Percentiles rank a stretch among this genome's conserved stretches.
Evolutionary conservation across 2,113 vertebrate genomes (phyloP).

Genomic region (Thermophis baileyi): DNA sequence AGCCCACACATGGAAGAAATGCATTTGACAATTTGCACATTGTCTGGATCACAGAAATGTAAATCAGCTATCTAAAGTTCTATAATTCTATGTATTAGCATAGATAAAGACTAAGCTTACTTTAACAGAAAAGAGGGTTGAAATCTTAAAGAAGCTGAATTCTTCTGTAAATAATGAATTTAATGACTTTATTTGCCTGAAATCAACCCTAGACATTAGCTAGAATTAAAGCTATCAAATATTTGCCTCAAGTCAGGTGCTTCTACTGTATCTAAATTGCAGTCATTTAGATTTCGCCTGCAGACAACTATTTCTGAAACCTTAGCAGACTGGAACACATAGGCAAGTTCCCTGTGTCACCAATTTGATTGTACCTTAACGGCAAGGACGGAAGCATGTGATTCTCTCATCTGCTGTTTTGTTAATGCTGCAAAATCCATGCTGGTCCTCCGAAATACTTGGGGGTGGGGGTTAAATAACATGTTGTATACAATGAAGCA

Average conservation of each 20-base stretch:
- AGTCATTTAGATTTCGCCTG: background rate
- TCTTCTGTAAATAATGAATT: background rate
- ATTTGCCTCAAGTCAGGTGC: background rate
- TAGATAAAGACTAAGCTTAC: background rate
- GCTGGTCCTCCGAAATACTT: background rate
- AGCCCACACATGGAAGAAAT: background rate
- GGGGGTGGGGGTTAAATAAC: background rate
- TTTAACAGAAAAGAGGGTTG: background rate
- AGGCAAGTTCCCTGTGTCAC: background rate
- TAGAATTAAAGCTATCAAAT: background rate
- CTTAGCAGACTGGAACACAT: background rate
- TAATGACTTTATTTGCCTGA: background rate
- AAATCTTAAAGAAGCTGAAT: background rate
- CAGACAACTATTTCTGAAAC: background rate
- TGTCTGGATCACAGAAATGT: background rate
- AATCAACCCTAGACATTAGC: background rate
- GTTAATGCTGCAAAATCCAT: background rate
- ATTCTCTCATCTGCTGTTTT: background rate
- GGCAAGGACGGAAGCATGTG: background rate
- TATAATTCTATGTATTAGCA: background rate
- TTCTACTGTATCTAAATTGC: background rate
- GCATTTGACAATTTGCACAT: background rate
- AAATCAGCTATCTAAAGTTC: background rate
- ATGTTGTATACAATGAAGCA: conserved; percentile 20
- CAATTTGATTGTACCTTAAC: background rate